Percentiles rank a stretch among this genome's conserved stretches.
phyloP scores from a whole-genome alignment of 37 sponge, comb jelly and placozoan species.

The Hexactinellida sp. region DNA sequence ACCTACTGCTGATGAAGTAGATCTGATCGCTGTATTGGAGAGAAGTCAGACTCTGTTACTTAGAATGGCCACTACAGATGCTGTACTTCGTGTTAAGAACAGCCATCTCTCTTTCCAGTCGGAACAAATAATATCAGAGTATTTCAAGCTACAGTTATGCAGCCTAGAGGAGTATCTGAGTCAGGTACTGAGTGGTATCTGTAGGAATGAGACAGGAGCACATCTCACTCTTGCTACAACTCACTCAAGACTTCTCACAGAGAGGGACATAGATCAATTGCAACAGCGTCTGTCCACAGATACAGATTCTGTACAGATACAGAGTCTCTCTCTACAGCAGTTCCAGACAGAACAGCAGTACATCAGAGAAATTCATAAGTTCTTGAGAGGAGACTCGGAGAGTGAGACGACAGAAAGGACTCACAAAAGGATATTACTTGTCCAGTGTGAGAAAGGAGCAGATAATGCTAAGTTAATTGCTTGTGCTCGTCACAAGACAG shows the following conservation, averaged over 20 bases:
- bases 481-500: slow-evolving; percentile 18
- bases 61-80: not conserved
- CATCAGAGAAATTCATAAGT: not conserved
- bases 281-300: not conserved
- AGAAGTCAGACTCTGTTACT: not conserved
- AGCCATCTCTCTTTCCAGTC: not conserved
- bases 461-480: not conserved
- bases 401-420: not conserved
- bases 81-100: not conserved
- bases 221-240: not conserved
- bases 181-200: not conserved
- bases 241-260: not conserved
- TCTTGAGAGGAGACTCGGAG: too few relatives aligned
- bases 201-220: not conserved
- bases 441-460: slow-evolving; percentile 5
- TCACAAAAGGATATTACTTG: not conserved
- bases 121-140: not conserved
- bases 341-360: slow-evolving; percentile 2
- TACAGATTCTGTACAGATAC: not conserved
- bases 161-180: slow-evolving; percentile 1
- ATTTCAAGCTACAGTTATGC: not conserved
- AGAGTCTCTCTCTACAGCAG: not conserved
- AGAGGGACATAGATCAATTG: not conserved
- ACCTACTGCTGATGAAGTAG: not conserved
- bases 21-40: not conserved